Conservation (phyloP, 2,888 invertebrate genomes). For the Temnothorax rugatulus region DNA sequence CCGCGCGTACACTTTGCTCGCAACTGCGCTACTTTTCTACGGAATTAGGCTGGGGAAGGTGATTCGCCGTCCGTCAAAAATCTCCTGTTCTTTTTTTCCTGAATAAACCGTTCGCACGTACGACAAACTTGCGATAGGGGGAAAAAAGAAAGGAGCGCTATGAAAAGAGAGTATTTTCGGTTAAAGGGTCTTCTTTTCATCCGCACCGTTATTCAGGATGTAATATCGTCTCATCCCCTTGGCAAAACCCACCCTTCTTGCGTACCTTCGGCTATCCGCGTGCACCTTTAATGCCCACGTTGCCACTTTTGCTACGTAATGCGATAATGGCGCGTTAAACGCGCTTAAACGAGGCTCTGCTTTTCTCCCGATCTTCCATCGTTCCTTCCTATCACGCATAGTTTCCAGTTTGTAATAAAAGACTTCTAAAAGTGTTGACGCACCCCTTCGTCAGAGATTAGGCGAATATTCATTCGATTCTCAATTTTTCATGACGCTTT, state of each 20-base stretch:
- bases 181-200: constrained; percentile 56
- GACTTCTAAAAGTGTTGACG: constrained; percentile 19
- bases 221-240: constrained; percentile 60
- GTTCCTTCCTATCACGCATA: constrained; percentile 5
- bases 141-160: background rate
- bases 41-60: constrained; percentile 10
- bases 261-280: constrained; percentile 42
- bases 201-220: constrained; percentile 55
- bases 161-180: constrained; percentile 53
- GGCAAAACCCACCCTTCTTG: constrained; percentile 14
- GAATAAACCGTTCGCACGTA: constrained; percentile 34
- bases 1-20: constrained; percentile 34
- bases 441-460: background rate
- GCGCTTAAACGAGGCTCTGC: constrained; percentile 39
- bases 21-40: constrained; percentile 29
- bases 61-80: constrained; percentile 37
- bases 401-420: constrained; percentile 17
- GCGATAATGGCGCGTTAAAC: constrained; percentile 63
- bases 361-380: background rate
- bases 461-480: background rate
- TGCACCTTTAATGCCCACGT: constrained; percentile 48
- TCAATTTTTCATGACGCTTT: background rate
- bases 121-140: constrained; percentile 19
- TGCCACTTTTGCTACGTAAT: constrained; percentile 64
- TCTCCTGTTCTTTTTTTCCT: background rate